Evolutionary conservation across 53 echinoderm and acorn worm species (phyloP).

Genomic region (Hippasteria phrygiana): DNA sequence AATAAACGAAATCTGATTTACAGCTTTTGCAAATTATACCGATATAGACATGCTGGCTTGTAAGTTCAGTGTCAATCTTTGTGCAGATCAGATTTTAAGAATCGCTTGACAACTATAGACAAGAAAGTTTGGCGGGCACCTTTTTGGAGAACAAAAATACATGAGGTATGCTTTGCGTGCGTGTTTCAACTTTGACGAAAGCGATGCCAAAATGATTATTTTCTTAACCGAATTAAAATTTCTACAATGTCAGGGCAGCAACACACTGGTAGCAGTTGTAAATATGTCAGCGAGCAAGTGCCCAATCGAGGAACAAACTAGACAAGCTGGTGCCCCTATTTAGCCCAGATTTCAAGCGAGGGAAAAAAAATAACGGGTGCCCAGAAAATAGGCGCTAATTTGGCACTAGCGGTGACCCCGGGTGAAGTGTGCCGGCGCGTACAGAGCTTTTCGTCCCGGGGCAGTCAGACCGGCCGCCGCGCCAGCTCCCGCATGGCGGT

Average conservation of each 20-base stretch:
- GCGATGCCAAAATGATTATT: slow-evolving; percentile 27
- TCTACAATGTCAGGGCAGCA: slow-evolving; percentile 12
- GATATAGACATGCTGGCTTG: no score
- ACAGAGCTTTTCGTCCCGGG: not conserved
- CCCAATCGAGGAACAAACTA: not conserved
- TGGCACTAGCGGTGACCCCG: slow-evolving; percentile 43
- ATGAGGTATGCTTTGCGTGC: no score
- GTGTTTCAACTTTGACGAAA: not conserved
- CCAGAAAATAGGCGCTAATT: slow-evolving; percentile 32
- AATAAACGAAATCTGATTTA: no score
- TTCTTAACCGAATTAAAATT: slow-evolving; percentile 33
- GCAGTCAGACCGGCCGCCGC: slow-evolving; percentile 39
- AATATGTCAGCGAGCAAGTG: slow-evolving; percentile 25
- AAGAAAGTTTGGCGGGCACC: no score
- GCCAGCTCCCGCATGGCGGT: not conserved
- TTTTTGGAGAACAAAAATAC: no score
- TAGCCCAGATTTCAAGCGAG: slow-evolving; percentile 41
- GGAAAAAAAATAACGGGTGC: slow-evolving; percentile 34
- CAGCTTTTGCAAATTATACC: no score
- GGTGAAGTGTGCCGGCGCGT: slow-evolving; percentile 34
- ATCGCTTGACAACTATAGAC: no score
- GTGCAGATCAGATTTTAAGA: no score
- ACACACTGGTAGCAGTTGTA: slow-evolving; percentile 29
- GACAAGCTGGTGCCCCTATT: slow-evolving; percentile 55
- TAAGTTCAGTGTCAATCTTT: no score